Base-by-base conservation (phyloP, 2,797 vertebrate genomes). In the Microcaecilia unicolor region DNA sequence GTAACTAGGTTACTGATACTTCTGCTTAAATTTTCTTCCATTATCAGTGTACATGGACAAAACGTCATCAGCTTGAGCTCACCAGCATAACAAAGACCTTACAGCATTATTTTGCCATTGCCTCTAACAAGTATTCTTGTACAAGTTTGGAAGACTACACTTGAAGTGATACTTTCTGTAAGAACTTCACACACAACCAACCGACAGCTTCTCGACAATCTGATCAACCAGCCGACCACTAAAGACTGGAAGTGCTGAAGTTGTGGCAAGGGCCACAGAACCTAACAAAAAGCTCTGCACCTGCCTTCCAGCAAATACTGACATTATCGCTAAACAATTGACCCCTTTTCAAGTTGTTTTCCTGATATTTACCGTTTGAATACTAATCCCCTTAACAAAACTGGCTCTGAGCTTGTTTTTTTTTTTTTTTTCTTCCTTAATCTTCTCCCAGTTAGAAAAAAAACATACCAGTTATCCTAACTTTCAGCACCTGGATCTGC, bases 401-500 rank as follows among this genome's bases (percentile, higher is more conserved):
- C 80, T 76, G 54, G 46, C 67, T 59, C 36, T 31, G 26, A 18
- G 69, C 52, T 44, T 48, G 42, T 37, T 44, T 25, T 14, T 5
- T 47, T 43, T 47, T 57, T 31, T 37, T 44, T 25, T 14, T 5
- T 47, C 43, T 47, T 57, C 31, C 50, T 46, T 63, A 46, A 69
- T 75, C 70, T 60, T 74, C 57, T 64, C 54, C 48, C 61, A 74
- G 42, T 75, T 65, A 75, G 81, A 81, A 39, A 11, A 21, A 16
- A 28, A 28, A 24, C 61, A 83, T 70, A 83, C 81, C 73, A 82
- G 60, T 29, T 72, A 54, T 67, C 46, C 63, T 64, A 42, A 70
- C 77, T 62, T 38, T 50, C 59, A 70, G 84, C 86, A 93, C 86
- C 90, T 95, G 90, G 83, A 85, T 87, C 72, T 72, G 62, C 62